Conservation (phyloP, 2,888 invertebrate genomes). For the Monoplex corrugatus region DNA sequence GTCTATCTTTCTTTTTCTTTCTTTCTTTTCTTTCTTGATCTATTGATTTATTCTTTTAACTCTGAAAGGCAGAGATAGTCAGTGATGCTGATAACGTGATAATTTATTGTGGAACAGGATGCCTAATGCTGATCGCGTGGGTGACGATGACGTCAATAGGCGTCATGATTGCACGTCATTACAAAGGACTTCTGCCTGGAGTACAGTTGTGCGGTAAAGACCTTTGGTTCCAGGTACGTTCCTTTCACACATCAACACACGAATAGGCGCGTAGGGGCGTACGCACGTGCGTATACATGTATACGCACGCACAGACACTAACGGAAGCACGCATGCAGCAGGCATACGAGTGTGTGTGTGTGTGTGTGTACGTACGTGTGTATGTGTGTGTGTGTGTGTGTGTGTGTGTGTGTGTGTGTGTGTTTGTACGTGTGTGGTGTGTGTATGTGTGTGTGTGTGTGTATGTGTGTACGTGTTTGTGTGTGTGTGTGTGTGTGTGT, state of each 20-base stretch:
- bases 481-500: too few species aligned
- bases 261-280: too few species aligned
- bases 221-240: constrained; percentile 79
- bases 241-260: too few species aligned
- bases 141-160: constrained; percentile 78
- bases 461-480: too few species aligned
- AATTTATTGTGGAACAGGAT: constrained; percentile 72
- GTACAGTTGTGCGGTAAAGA: constrained; percentile 67
- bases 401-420: constrained; percentile 17
- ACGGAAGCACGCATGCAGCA: too few species aligned
- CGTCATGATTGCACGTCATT: constrained; percentile 78
- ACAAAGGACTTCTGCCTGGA: constrained; percentile 78
- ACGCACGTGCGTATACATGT: too few species aligned
- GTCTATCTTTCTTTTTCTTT: too few species aligned
- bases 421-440: background rate
- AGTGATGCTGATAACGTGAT: constrained; percentile 5
- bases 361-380: background rate
- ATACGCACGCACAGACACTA: too few species aligned
- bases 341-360: background rate
- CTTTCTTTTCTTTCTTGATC: too few species aligned
- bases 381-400: background rate
- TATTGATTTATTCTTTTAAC: too few species aligned
- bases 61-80: background rate
- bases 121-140: constrained; percentile 80
- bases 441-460: constrained; percentile 22